Evolutionary conservation across 2,888 invertebrate genomes (phyloP).

Genomic region (Odiellus spinosus): DNA sequence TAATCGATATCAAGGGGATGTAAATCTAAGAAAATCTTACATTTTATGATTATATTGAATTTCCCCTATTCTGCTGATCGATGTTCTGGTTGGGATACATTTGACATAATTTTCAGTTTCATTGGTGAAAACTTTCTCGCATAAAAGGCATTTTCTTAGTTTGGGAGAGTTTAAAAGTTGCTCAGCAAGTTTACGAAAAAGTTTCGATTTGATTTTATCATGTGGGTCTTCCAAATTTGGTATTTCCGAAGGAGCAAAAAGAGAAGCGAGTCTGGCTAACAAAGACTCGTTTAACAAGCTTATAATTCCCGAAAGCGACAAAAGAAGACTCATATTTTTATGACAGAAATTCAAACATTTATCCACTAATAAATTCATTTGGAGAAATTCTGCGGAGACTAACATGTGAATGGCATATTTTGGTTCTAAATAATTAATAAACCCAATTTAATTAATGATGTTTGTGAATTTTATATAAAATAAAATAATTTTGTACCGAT

Average conservation of each 20-base stretch:
- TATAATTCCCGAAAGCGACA: conserved; percentile 68
- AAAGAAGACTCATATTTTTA: conserved; percentile 66
- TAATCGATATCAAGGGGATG: too few relatives aligned
- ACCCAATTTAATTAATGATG: too few relatives aligned
- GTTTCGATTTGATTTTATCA: conserved; percentile 43
- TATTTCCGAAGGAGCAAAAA: conserved; percentile 73
- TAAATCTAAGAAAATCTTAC: too few relatives aligned
- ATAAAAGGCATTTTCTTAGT: too few relatives aligned
- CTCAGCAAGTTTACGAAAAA: too few relatives aligned
- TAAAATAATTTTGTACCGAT: conserved; percentile 10
- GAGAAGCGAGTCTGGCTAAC: conserved; percentile 28
- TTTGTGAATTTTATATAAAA: too few relatives aligned
- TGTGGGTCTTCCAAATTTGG: conserved; percentile 70
- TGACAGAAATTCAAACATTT: conserved; percentile 76
- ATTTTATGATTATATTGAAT: too few relatives aligned
- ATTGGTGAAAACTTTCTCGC: too few relatives aligned
- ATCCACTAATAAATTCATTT: conserved; percentile 78
- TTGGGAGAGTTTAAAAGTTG: too few relatives aligned
- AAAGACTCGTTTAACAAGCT: conserved; percentile 29
- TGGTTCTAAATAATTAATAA: conserved; percentile 39
- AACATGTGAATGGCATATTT: conserved; percentile 78
- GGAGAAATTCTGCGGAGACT: conserved; percentile 80
- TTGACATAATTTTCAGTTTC: too few relatives aligned
- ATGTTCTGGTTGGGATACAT: too few relatives aligned
- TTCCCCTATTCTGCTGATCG: too few relatives aligned